These are phyloP conservation scores for Brachionus manjavacas DNA, from an alignment of 1,140 invertebrate species.

Conservation along the genomic window DNA sequence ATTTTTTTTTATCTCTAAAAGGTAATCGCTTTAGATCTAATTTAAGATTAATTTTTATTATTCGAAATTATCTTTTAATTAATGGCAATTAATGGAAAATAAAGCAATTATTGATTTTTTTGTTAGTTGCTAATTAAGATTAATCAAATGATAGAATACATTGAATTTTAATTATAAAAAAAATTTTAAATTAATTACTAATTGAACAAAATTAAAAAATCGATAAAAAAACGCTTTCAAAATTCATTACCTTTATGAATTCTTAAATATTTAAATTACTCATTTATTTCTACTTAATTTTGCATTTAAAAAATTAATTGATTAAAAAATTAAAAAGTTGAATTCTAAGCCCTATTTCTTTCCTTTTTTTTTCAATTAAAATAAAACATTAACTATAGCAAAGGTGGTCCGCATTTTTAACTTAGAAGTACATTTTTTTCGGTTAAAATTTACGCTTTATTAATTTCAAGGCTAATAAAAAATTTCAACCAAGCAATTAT, in stretches of 20 bases:
- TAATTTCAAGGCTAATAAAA: slow-evolving; percentile 9
- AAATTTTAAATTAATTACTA: neutral
- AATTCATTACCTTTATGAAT: neutral
- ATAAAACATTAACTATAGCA: neutral
- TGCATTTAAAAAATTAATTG: neutral
- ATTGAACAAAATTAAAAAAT: neutral
- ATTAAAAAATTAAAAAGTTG: neutral
- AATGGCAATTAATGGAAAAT: slow-evolving; percentile 24
- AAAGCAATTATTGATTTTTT: slow-evolving; percentile 10
- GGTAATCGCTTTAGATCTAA: neutral
- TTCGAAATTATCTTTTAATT: neutral
- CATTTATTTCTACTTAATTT: neutral
- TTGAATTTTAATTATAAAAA: neutral
- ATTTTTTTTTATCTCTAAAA: neutral
- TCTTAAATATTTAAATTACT: neutral
- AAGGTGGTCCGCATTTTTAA: neutral
- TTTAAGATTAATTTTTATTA: neutral
- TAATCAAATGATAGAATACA: neutral
- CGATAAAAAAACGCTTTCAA: neutral
- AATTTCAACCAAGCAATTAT: neutral
- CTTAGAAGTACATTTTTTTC: neutral
- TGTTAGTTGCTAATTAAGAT: neutral
- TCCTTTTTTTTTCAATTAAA: neutral
- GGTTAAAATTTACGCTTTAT: slow-evolving; percentile 14
- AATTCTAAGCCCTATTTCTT: neutral